phyloP scores from a whole-genome alignment of 2,888 invertebrate genomes.

The Campopleginae sp. region DNA sequence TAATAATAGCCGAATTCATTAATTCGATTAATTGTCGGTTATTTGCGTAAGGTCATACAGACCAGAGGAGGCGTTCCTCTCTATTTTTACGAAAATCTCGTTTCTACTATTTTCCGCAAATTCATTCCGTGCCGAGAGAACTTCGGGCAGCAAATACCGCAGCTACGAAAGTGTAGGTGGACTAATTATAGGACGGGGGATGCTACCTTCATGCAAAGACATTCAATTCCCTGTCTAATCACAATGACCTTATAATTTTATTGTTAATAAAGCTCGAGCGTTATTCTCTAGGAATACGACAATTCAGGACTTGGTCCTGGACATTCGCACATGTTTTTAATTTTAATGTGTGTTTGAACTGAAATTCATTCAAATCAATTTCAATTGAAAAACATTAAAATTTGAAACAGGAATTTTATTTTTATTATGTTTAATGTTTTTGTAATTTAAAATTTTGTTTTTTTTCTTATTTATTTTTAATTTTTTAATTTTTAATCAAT shows the following conservation, averaged over 20 bases:
- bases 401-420: no score
- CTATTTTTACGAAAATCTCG: neutral
- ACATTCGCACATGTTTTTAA: neutral
- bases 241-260: neutral
- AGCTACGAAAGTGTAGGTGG: constrained; percentile 16
- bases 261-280: neutral
- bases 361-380: no score
- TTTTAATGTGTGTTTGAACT: no score
- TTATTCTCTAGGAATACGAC: neutral
- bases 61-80: neutral
- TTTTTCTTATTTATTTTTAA: no score
- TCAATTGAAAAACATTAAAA: no score
- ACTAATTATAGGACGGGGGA: neutral
- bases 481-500: no score
- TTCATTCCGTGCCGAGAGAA: neutral
- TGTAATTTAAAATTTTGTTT: no score
- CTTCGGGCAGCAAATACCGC: neutral
- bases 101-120: neutral
- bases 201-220: neutral
- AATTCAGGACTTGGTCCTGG: neutral
- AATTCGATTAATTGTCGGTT: neutral
- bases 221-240: constrained; percentile 31
- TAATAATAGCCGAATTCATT: neutral
- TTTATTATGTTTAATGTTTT: no score
- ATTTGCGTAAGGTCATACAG: neutral